Percentiles rank a stretch among this genome's conserved stretches.
These are phyloP conservation scores for Meloidogyne floridensis DNA, from an alignment of 1,140 invertebrate species.

Conservation along the genomic window DNA sequence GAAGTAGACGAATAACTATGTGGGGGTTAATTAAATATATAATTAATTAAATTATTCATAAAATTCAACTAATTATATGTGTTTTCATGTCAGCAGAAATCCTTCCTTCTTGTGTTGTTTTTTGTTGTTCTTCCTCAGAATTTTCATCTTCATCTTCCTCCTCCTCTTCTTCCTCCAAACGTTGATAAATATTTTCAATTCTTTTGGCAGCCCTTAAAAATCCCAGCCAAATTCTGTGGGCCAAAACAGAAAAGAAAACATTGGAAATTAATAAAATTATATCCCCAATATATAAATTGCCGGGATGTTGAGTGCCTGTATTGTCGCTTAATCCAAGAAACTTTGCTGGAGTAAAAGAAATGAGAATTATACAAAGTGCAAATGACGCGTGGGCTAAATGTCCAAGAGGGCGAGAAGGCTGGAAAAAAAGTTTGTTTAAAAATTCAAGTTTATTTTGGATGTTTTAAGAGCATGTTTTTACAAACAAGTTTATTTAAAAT, in stretches of 20 bases:
- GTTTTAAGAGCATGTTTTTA: background rate
- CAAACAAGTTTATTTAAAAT: background rate
- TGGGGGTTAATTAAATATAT: background rate
- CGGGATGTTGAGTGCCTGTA: constrained; percentile 34
- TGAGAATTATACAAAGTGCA: constrained; percentile 39
- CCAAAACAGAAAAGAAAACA: constrained; percentile 36
- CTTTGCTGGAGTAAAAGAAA: constrained; percentile 51
- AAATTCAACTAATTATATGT: constrained; percentile 24
- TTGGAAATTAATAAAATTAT: constrained; percentile 40
- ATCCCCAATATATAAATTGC: constrained; percentile 35
- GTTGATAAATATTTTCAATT: constrained; percentile 29
- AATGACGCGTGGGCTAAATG: constrained; percentile 38
- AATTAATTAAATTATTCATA: no score
- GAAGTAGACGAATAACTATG: constrained; percentile 44
- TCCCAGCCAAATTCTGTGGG: constrained; percentile 38
- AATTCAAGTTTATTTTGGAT: background rate
- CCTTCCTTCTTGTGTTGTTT: background rate
- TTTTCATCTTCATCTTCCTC: constrained; percentile 30
- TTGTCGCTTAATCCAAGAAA: constrained; percentile 42
- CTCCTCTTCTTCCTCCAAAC: constrained; percentile 24
- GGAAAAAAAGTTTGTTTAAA: background rate
- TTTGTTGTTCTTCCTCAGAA: background rate
- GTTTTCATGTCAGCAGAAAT: constrained; percentile 15
- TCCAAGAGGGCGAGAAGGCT: constrained; percentile 22
- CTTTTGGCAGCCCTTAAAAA: constrained; percentile 32